A percentile compares a stretch with the other conserved stretches of the same genome.
These are phyloP conservation scores for Anguilla marmorata DNA, from an alignment of 2,797 vertebrate species.

Conservation along the genomic window DNA sequence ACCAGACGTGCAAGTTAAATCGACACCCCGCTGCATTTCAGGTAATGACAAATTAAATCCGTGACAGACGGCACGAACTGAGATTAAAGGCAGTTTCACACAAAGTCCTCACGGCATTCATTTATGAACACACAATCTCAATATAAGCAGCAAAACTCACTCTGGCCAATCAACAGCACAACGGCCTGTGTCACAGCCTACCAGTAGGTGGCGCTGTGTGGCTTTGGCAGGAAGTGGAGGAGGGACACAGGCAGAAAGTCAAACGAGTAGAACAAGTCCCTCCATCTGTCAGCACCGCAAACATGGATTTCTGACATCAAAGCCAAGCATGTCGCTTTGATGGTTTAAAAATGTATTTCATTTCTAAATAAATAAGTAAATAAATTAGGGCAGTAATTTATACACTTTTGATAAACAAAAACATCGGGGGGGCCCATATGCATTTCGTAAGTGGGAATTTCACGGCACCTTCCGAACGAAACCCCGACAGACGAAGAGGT, in stretches of 20 bases:
- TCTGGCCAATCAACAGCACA: background rate
- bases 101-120: background rate
- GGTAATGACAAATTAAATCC: background rate
- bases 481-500: conserved; percentile 7
- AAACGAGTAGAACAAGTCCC: conserved; percentile 15
- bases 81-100: background rate
- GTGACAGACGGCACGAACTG: background rate
- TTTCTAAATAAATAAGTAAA: conserved; percentile 46
- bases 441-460: conserved; percentile 52
- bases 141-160: background rate
- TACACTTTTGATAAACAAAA: conserved; percentile 55
- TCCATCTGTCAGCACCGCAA: conserved; percentile 35
- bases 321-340: conserved; percentile 75
- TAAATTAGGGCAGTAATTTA: conserved; percentile 60
- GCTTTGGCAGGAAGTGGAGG: conserved; percentile 59
- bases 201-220: conserved; percentile 78
- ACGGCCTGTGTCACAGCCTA: conserved; percentile 24
- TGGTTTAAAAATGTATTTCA: conserved; percentile 63
- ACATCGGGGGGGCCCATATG: conserved; percentile 50
- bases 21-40: background rate
- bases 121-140: background rate
- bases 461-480: conserved; percentile 42
- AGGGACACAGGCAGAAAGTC: background rate
- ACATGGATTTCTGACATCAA: conserved; percentile 73
- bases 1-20: background rate